Evolutionary conservation across 2,797 vertebrate genomes (phyloP), one percentile per base, ranked within the genome.

Genomic region (Hirundo rustica): DNA sequence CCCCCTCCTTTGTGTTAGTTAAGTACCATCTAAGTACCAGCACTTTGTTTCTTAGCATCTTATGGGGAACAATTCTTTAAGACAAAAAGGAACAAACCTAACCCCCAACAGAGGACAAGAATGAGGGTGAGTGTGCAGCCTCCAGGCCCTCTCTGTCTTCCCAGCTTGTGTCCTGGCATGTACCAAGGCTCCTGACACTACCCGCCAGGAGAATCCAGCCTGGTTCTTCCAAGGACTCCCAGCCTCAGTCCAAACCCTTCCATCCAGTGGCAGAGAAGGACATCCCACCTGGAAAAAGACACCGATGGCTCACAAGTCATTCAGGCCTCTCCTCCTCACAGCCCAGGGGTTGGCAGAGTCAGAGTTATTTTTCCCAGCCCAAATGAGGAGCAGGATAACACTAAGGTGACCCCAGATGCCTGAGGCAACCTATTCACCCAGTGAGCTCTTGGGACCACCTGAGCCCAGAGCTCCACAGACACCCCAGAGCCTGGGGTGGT

Each of bases 381-480:
- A 81, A 89, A 70, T 36, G 85, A 85, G 77, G 83, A 78, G 38
- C 58, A 40, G 51, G 54, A 93, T 72, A 88, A 68, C 71, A 84
- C 81, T 75, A 27, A 74, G 34, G 70, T 19, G 96, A 96, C 94
- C 97, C 73, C 74, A 84, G 70, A 97, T 96, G 92, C 96, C 66
- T 96, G 89, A 1, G 44, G 73, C 96, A 96, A 96, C 97, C 97
- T 93, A 38, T 84, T 95, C 92, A 91, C 95, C 92, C 95, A 65
- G 72, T 1, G 9, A 92, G 89, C 67, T 83, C 55, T 64, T n/a
- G 2, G 75, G 79, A 85, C 85, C 5, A 21, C 91, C 50, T n/a
- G 67, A 93, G 72, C 93, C 88, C 66, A n/a, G 72, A 86, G 90
- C 65, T 75, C 17, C 11, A 72, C 75, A 64, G 97, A 97, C 96